Conservation (phyloP, 2,797 vertebrate species). For the Etheostoma perlongum region DNA sequence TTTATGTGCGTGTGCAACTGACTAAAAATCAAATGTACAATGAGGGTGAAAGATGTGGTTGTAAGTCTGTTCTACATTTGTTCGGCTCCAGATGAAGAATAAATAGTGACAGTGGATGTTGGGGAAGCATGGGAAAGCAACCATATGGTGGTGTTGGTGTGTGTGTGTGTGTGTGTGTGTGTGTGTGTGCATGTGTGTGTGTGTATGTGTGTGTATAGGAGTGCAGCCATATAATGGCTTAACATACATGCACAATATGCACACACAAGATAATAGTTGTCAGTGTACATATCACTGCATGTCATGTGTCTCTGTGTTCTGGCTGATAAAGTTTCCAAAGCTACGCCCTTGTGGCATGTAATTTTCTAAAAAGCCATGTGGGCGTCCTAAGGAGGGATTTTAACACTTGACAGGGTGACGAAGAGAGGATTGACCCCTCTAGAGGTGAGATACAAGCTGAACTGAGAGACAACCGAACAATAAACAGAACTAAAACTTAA, state of each 20-base stretch:
- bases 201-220: conserved; percentile 26
- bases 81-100: not conserved
- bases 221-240: conserved; percentile 29
- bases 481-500: no score
- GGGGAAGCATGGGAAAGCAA: conserved; percentile 22
- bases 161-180: not conserved
- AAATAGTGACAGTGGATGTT: not conserved
- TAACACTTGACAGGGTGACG: conserved; percentile 32
- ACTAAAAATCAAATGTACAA: not conserved
- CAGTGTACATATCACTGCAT: not conserved
- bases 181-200: not conserved
- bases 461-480: not conserved
- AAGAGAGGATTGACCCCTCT: conserved; percentile 27
- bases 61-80: not conserved
- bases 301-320: conserved; percentile 20
- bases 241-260: not conserved
- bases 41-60: not conserved
- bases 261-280: not conserved
- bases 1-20: not conserved
- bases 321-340: conserved; percentile 56
- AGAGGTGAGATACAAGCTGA: conserved; percentile 11
- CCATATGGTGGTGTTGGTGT: conserved; percentile 25
- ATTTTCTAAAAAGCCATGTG: conserved; percentile 53
- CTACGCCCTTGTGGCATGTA: conserved; percentile 32
- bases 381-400: conserved; percentile 39